Base-by-base conservation (phyloP, 2,888 invertebrate species). In the Hymenopus coronatus region DNA sequence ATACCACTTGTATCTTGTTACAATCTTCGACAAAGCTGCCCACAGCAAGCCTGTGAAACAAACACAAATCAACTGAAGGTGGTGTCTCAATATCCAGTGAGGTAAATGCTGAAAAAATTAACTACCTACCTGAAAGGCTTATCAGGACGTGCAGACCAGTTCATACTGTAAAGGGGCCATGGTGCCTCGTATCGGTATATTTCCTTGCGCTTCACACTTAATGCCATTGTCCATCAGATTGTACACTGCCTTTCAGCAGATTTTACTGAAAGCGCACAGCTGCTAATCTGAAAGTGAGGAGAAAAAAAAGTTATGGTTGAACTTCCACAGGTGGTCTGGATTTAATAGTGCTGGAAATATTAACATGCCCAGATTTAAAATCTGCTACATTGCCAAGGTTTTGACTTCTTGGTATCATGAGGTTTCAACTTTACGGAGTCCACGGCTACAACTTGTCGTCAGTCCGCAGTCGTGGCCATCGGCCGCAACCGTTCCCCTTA, bases 11-110 rank as follows among this genome's bases (percentile, higher is more conserved):
- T 89, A 99, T 98, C 96, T 99, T 99, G 92, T 99, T 99, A 92
- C 99, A 99, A 93, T 99, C 99, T 93, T 99, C 99, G 86, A 99
- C 98, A 94, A 99, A 99, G 92, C 99, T 99, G 82, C 99, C 99
- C 0, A 99, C 95, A 6, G 99, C 99, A 54, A 99, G 94, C 83
- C 96, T 93, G 90, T 70, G 15, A 28, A 90, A 82, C 82, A 84
- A 83, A 82, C 81, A 81, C 25, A 14, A 2, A 25, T 28, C n/a
- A 83, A 83, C 83, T 12, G n/a, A 40, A 82, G 25, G 40, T 40
- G 12, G 12, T 40, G 9, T 1, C 20, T 70, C 20, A 70, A 15
- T 20, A 54, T 82, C 28, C 20, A 88, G 82, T 30, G 27, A 82
- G 6, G 15, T 70, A 70, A 15, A 20, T 70, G 6, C 6, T 20